Evolutionary conservation across 2,113 vertebrate genomes (phyloP), one percentile per base, ranked within the genome.

Genomic region (Tragelaphus imberbis): DNA sequence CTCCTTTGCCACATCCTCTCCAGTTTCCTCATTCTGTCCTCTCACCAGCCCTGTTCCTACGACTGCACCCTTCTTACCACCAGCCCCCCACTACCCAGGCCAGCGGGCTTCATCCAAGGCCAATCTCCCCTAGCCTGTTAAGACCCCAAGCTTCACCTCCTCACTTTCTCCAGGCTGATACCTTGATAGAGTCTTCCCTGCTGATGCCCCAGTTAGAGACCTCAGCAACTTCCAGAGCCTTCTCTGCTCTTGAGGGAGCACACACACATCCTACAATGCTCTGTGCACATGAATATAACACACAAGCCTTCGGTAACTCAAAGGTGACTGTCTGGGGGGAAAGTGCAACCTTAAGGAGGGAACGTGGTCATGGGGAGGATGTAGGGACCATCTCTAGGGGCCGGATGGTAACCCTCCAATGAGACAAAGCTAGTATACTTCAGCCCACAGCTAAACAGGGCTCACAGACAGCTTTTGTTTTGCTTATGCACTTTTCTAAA

Each of bases 231-330:
- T 51, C 33, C 19, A 4, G 1, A 8, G n/a, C 16, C 55, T n/a
- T 40, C 17, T 77, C 51, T 75, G 65, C 58, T 51, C 23, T n/a
- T 14, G 56, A n/a, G 6, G 77, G 47, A 13, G 16, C 21, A 49
- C 6, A 16, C 0, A 0, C 6, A 2, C 5, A 11, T 2, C 58
- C 28, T 8, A 17, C 30, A 30, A 19, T 14, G 14, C 68, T 56
- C 53, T 3, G 1, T 23, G 10, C 1, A 25, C 56, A 81, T 2
- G 0, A 1, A 0, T 2, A 12, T 25, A 33, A 25, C 4, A 11
- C 25, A 16, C 17, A 59, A 9, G 4, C 16, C 19, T 79, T 53
- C 25, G 13, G 88, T 19, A 12, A 49, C 40, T 28, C 51, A 7
- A 40, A 0, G 2, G 16, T 1, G 3, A 40, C 14, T 10, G 0